Conservation (phyloP, 2,113 vertebrate genomes). For the Castor canadensis region DNA sequence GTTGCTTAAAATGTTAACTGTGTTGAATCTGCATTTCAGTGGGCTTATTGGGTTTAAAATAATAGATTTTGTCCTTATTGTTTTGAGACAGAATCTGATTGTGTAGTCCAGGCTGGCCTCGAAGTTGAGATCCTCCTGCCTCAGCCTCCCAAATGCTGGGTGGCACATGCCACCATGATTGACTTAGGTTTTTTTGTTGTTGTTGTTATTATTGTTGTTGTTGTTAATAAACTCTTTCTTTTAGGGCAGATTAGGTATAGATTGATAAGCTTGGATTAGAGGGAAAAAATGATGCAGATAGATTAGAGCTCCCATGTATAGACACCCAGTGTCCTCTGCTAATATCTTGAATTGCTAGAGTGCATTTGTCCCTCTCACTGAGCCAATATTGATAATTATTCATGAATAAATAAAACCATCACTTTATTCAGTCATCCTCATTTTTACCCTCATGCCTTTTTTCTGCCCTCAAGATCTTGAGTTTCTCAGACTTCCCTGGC, state of each 20-base stretch:
- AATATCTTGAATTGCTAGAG: neutral
- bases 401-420: too few species aligned
- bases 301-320: accelerated
- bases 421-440: too few species aligned
- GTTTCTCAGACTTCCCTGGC: neutral
- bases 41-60: neutral
- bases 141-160: neutral
- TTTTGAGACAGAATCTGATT: neutral
- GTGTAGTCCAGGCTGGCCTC: too few species aligned
- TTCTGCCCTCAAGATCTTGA: neutral
- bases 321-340: neutral
- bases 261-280: neutral
- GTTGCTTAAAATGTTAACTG: neutral
- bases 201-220: too few species aligned
- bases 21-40: neutral
- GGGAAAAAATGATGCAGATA: neutral
- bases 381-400: too few species aligned
- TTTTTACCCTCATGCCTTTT: neutral
- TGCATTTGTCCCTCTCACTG: neutral
- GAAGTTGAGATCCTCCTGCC: neutral
- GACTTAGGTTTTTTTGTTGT: neutral
- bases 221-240: neutral
- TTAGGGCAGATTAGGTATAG: neutral
- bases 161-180: neutral
- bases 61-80: neutral